A percentile compares a stretch with the other conserved stretches of the same genome.
These are phyloP conservation scores for Calliscelio sp. DNA, from an alignment of 2,888 invertebrate genomes.

Conservation along the genomic window DNA sequence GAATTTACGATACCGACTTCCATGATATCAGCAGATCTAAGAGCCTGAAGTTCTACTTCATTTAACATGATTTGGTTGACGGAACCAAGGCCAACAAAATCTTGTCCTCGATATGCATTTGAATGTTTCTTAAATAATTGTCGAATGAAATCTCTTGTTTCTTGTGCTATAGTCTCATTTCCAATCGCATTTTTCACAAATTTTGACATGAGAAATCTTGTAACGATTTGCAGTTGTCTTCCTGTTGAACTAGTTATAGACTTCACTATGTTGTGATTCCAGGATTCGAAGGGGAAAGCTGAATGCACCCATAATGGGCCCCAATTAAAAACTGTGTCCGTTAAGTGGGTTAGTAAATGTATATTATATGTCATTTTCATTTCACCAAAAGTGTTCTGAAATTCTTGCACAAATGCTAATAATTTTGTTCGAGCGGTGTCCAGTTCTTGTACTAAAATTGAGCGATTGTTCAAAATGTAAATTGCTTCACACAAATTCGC, in stretches of 20 bases:
- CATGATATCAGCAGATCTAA: too few relatives aligned
- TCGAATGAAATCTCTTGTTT: too few relatives aligned
- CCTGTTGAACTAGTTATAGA: constrained; percentile 10
- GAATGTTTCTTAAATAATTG: background rate
- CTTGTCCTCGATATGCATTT: background rate
- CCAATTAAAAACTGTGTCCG: constrained; percentile 6
- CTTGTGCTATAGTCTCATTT: too few relatives aligned
- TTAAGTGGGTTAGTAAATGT: background rate
- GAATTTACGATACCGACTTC: too few relatives aligned
- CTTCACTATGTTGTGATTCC: constrained; percentile 13
- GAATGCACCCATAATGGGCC: constrained; percentile 22
- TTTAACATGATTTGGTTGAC: background rate
- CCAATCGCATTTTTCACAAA: background rate
- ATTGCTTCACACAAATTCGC: constrained; percentile 13
- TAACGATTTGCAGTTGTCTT: constrained; percentile 5
- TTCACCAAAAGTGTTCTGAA: background rate
- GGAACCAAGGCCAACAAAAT: constrained; percentile 15
- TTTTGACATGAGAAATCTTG: background rate
- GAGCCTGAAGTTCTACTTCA: background rate
- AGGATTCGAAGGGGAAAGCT: constrained; percentile 5
- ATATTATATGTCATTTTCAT: constrained; percentile 29
- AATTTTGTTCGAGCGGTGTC: too few relatives aligned
- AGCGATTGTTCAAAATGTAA: constrained; percentile 25
- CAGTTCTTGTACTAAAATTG: constrained; percentile 17
- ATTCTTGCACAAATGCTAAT: too few relatives aligned